phyloP scores from a whole-genome alignment of 2,113 vertebrate species.

The Cygnus atratus region DNA sequence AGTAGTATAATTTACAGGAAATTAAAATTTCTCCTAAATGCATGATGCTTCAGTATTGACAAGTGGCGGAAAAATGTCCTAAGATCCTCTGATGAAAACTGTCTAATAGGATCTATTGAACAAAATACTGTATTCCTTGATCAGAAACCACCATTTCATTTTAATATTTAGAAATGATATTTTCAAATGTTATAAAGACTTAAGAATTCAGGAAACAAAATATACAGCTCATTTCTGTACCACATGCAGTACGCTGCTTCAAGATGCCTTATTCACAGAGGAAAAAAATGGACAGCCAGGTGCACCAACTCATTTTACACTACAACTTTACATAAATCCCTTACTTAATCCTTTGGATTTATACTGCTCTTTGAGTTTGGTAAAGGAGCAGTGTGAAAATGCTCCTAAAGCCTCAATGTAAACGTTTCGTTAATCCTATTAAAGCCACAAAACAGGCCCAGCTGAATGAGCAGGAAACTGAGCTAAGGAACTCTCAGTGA shows the following conservation, averaged over 20 bases:
- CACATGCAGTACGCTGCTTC: not conserved
- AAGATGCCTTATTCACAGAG: not conserved
- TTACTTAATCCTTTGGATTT: conserved; percentile 49
- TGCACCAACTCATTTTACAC: conserved; percentile 48
- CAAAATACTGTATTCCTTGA: not conserved
- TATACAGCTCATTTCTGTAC: not conserved
- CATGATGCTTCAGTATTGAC: not conserved
- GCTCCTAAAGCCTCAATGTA: conserved; percentile 60
- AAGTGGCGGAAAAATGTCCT: not conserved
- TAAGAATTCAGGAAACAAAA: not conserved
- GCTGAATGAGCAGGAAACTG: conserved; percentile 62
- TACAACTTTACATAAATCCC: conserved; percentile 42
- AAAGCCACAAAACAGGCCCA: conserved; percentile 64
- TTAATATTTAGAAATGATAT: not conserved
- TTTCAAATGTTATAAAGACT: not conserved
- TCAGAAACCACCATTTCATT: not conserved
- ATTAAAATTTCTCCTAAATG: not conserved
- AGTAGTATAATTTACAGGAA: not conserved
- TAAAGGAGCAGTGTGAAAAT: conserved; percentile 60
- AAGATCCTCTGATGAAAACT: not conserved
- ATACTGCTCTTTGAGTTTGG: conserved; percentile 50
- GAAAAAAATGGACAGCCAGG: conserved; percentile 41
- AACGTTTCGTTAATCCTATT: conserved; percentile 71
- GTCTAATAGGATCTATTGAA: not conserved
- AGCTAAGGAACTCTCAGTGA: conserved; percentile 55